Base-by-base conservation (phyloP, 2,797 vertebrate genomes). In the Rhodeus uyekii region DNA sequence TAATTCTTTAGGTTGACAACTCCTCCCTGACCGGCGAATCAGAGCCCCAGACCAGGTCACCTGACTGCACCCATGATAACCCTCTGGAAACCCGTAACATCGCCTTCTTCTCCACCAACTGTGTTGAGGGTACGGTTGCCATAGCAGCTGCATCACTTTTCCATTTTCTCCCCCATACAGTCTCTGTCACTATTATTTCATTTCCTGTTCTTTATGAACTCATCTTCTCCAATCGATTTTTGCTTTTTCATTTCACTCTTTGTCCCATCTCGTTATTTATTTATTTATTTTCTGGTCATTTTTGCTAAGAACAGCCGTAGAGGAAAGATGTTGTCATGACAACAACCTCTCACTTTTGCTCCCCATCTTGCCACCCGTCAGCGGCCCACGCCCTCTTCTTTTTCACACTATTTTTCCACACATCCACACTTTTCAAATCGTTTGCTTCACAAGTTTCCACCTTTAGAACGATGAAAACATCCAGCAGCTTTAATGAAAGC, bases 71-170 rank as follows among this genome's bases (percentile, higher is more conserved):
- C 19, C 96, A 97, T 5, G 97, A 98, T 91, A 98, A 98, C 89
- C 96, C 97, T 5, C 90, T 98, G 90, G 96, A 98, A 90, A 98
- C 97, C 24, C 94, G 96, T 27, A 98, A 98, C 90, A 96, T 98
- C 38, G 95, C 96, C 80, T 98, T 98, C 90, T 98, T 98, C 87
- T 98, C 97, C 84, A 98, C 97, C 87, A 98, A 98, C 94, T 98
- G 97, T 9, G 96, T 98, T 0, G 97, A 98, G 92, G 97, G 97
- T 97, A 84, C 44, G 46, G 58, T 83, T 63, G 16, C 39, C 80
- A 72, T 76, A 36, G 29, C 60, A 64, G 71, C 84, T 3, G 38
- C 78, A 10, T 76, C 60, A 3, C 34, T 34, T 24, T 9, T 46
- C 42, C 38, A 29, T 76, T 63, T 61, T 24, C 27, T 65, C 44